Conservation (phyloP, 2,888 invertebrate genomes). For the Ophioninae sp. region DNA sequence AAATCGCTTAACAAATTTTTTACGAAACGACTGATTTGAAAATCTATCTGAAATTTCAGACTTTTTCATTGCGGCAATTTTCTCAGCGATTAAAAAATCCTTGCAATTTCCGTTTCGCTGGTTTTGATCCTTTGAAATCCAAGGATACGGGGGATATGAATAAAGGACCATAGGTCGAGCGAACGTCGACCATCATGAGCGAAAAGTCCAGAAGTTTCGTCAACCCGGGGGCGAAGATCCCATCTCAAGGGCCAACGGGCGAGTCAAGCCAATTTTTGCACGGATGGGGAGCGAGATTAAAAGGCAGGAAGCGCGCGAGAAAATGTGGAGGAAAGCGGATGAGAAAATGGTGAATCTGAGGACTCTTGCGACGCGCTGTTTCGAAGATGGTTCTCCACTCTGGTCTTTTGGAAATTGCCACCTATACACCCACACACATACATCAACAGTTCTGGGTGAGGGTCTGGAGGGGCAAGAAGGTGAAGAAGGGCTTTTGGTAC, state of each 20-base stretch:
- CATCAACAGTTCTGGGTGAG: not conserved
- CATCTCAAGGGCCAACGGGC: conserved; percentile 17
- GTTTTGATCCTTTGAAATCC: not conserved
- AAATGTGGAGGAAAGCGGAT: conserved; percentile 9
- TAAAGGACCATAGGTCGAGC: conserved; percentile 49
- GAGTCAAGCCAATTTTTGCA: conserved; percentile 30
- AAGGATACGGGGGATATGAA: conserved; percentile 32
- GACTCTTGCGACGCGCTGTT: conserved; percentile 8
- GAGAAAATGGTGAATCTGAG: conserved; percentile 31
- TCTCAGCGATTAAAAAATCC: not conserved
- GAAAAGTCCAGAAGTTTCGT: conserved; percentile 4
- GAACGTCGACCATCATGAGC: conserved; percentile 33
- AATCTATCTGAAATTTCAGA: not conserved
- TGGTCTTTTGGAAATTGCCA: conserved; percentile 38
- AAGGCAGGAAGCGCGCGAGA: conserved; percentile 42
- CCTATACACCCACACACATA: not conserved
- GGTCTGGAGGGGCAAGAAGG: conserved; percentile 19
- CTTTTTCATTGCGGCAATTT: not conserved
- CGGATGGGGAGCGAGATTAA: conserved; percentile 55
- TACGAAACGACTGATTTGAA: not conserved
- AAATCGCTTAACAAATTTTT: not conserved
- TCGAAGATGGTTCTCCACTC: conserved; percentile 37
- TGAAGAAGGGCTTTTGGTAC: conserved; percentile 34
- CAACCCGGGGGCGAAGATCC: not conserved
- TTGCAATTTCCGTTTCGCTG: not conserved